Base-by-base conservation (phyloP, 2,888 invertebrate genomes). In the Odiellus spinosus region DNA sequence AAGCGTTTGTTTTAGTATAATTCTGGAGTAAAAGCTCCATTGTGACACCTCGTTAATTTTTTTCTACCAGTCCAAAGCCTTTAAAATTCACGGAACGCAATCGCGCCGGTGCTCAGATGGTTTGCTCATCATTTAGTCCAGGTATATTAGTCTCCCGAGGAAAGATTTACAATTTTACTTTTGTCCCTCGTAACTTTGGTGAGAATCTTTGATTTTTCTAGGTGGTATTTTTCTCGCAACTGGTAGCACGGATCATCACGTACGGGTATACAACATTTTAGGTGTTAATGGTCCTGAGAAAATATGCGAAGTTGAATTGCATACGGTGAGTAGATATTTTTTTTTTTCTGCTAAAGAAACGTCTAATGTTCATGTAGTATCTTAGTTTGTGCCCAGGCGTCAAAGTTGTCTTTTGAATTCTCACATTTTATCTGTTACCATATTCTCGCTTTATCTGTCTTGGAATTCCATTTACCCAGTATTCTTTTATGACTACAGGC, bases 51-150 rank as follows among this genome's bases (percentile, higher is more conserved):
- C 4, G 8, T 38, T 14, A 17, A 18, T 49, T 50, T 52, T 50
- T 59, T 71, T 73, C 58, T 65, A n/a, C n/a, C n/a, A 79, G 79
- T 62, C 74, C 80, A 18, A 85, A 82, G 64, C 91, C 93, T 2
- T 80, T 83, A 56, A 82, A 88, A 64, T 91, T 85, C 67, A 83
- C 88, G 60, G 93, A 91, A 66, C 78, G 86, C 60, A 79, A 90
- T 70, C 73, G 91, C 3, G 90, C 91, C 0, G 93, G 93, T 5
- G 86, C 88, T 32, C 90, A 91, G 71, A 91, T 96, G 84, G 80
- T 93, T 59, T 93, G 91, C 66, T 83, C 82, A 0, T 80, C 84
- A 0, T 87, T 86, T 63, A 86, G 85, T 60, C 78, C 82, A 0
- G 85, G 59, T 59, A 39, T 10, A 12, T 34, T 33, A 11, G 19